Percentiles rank a stretch among this genome's conserved stretches.
Evolutionary conservation across 1,140 invertebrate genomes (phyloP).

Genomic region (Pygmarrhopalites habei): DNA sequence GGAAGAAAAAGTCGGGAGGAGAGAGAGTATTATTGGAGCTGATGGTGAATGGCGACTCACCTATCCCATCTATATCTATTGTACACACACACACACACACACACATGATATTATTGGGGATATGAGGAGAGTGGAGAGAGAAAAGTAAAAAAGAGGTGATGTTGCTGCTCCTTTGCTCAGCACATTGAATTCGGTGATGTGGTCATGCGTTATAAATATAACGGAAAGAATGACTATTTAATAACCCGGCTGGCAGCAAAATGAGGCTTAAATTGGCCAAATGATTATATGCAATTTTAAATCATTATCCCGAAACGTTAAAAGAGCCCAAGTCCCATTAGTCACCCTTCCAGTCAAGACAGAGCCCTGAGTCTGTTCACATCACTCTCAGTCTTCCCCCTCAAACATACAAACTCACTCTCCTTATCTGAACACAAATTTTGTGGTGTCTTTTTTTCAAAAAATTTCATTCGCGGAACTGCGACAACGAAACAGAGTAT

Average conservation of each 20-base stretch:
- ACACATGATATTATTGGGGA: too few species aligned
- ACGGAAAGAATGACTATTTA: conserved; percentile 41
- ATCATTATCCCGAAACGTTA: conserved; percentile 39
- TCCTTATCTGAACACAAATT: too few species aligned
- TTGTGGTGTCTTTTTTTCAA: too few species aligned
- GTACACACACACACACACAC: too few species aligned
- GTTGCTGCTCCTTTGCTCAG: too few species aligned
- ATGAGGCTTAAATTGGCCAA: conserved; percentile 41
- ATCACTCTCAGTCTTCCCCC: conserved; percentile 27
- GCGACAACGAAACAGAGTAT: too few species aligned
- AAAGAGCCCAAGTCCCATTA: conserved; percentile 40
- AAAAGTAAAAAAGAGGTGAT: too few species aligned
- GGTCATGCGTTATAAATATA: conserved; percentile 41
- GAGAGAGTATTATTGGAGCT: too few species aligned
- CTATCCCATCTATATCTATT: too few species aligned
- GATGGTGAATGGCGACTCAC: too few species aligned
- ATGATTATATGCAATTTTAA: conserved; percentile 42
- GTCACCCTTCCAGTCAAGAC: conserved; percentile 40
- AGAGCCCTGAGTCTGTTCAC: conserved; percentile 35
- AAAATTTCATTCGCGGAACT: too few species aligned
- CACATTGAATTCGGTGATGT: conserved; percentile 36
- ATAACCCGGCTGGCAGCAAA: conserved; percentile 40
- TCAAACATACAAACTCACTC: conserved; percentile 2
- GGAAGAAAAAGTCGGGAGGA: too few species aligned
- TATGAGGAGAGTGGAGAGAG: neutral